Evolutionary conservation across 2,113 vertebrate species (phyloP).

Genomic region (Ochotona curzoniae): DNA sequence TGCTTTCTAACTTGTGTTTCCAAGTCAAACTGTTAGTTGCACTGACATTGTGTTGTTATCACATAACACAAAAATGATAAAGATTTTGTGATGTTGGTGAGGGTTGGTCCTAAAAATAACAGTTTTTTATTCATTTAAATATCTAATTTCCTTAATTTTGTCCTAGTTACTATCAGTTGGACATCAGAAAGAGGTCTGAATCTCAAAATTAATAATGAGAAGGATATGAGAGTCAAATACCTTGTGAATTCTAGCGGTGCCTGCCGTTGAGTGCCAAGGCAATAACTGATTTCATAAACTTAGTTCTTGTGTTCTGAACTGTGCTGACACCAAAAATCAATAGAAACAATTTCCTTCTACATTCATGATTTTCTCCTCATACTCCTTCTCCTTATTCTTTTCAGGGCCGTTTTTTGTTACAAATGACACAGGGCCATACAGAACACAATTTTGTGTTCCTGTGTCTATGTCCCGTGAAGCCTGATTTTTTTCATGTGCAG

Average conservation of each 20-base stretch:
- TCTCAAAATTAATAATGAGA: constrained; percentile 64
- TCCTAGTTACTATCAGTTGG: constrained; percentile 44
- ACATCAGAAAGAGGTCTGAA: constrained; percentile 8
- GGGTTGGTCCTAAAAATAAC: constrained; percentile 33
- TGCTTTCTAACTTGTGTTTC: constrained; percentile 69
- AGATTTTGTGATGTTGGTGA: constrained; percentile 31
- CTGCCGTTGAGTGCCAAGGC: constrained; percentile 69
- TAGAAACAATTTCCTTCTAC: constrained; percentile 90
- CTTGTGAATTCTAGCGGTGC: constrained; percentile 19
- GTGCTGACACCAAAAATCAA: constrained; percentile 88
- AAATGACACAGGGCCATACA: constrained; percentile 83
- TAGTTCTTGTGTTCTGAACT: constrained; percentile 85
- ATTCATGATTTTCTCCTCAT: constrained; percentile 83
- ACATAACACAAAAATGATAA: constrained; percentile 54
- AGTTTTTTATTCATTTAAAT: constrained; percentile 66
- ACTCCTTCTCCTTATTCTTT: constrained; percentile 84
- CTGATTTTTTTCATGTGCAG: constrained; percentile 55
- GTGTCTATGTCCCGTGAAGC: constrained; percentile 59
- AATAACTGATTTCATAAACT: constrained; percentile 85
- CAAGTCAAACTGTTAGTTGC: constrained; percentile 68
- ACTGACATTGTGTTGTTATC: constrained; percentile 26
- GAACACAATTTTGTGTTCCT: constrained; percentile 81
- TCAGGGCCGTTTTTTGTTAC: constrained; percentile 81
- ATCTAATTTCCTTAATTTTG: constrained; percentile 52
- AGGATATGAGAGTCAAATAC: constrained; percentile 55